Conservation (phyloP, 1,140 invertebrate species). For the Drosophila hydei region DNA sequence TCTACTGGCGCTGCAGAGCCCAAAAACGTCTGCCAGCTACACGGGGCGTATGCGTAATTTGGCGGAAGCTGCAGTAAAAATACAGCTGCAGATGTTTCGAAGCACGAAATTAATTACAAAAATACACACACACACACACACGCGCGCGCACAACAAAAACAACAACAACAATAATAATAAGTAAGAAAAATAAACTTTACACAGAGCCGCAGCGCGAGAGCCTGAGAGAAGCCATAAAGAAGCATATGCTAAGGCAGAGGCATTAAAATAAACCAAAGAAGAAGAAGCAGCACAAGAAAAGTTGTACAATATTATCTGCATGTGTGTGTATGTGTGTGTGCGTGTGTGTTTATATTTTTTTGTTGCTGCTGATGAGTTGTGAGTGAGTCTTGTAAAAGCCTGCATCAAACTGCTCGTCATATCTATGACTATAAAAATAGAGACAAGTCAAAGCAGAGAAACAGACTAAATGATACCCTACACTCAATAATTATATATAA, state of each 20-base stretch:
- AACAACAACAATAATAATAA: conserved; percentile 67
- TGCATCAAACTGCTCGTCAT: conserved; percentile 21
- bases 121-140: conserved; percentile 48
- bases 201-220: conserved; percentile 32
- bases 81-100: conserved; percentile 78
- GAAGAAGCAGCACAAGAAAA: conserved; percentile 32
- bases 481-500: too few species aligned
- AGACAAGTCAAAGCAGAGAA: too few species aligned
- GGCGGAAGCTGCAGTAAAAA: conserved; percentile 70
- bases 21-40: conserved; percentile 21
- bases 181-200: conserved; percentile 80
- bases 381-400: conserved; percentile 21
- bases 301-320: conserved; percentile 70
- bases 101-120: conserved; percentile 78
- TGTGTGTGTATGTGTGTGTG: conserved; percentile 25
- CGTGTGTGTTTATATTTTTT: conserved; percentile 27
- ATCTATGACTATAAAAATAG: background rate
- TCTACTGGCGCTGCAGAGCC: conserved; percentile 33
- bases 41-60: conserved; percentile 74
- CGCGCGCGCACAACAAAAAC: conserved; percentile 21
- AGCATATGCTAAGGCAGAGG: conserved; percentile 73
- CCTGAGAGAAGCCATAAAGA: conserved; percentile 56
- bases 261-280: conserved; percentile 70
- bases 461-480: too few species aligned
- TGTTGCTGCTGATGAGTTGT: conserved; percentile 25